Conservation (phyloP, 2,113 vertebrate species). For the Motacilla alba region DNA sequence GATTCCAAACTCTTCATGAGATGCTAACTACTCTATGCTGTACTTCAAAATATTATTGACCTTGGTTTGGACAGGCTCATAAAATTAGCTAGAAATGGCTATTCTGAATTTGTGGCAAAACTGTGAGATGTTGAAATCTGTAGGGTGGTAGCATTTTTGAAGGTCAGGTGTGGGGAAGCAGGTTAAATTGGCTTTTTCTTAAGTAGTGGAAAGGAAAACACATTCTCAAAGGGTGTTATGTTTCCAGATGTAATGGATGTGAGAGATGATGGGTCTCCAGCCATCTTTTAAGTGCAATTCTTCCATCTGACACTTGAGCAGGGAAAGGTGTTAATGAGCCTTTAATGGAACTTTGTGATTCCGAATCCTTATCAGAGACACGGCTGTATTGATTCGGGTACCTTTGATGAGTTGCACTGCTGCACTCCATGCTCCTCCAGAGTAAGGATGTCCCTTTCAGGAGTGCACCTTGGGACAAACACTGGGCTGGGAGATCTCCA, state of each 20-base stretch:
- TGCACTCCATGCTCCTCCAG: background rate
- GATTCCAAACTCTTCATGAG: background rate
- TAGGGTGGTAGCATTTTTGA: background rate
- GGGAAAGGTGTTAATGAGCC: background rate
- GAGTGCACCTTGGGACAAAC: background rate
- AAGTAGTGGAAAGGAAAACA: background rate
- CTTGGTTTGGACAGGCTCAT: background rate
- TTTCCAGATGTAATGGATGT: background rate
- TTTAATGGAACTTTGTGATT: background rate
- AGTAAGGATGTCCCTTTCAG: accelerated
- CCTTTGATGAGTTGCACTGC: background rate
- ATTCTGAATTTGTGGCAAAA: background rate
- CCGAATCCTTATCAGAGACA: background rate
- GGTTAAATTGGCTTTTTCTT: background rate
- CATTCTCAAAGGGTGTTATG: background rate
- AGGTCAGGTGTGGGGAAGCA: background rate
- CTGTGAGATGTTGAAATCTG: background rate
- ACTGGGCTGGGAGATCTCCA: accelerated
- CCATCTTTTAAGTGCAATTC: background rate
- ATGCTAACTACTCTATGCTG: background rate
- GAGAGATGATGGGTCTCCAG: background rate
- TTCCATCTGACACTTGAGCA: background rate
- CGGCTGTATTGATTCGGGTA: accelerated
- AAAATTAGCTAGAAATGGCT: background rate
- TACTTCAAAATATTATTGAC: background rate